These are phyloP conservation scores for Lagopus muta DNA, from an alignment of 2,113 vertebrate species.

Conservation along the genomic window DNA sequence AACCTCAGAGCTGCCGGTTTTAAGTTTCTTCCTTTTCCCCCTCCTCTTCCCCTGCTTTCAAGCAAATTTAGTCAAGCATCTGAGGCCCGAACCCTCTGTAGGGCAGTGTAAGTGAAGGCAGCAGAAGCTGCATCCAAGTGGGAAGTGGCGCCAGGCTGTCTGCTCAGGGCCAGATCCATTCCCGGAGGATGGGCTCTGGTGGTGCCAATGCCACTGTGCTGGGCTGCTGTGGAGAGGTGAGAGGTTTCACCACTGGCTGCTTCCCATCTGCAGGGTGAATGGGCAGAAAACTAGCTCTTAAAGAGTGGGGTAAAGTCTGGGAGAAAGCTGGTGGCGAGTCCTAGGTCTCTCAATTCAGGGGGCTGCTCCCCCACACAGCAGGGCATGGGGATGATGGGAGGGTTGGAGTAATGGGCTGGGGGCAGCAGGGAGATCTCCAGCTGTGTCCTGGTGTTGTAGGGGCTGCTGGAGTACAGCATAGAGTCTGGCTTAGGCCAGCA, in stretches of 20 bases:
- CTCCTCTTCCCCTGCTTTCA: background rate
- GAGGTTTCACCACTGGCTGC: background rate
- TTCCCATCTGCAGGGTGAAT: background rate
- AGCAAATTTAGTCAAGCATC: background rate
- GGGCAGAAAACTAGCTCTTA: background rate
- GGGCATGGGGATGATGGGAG: background rate
- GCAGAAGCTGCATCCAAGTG: background rate
- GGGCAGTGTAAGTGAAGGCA: background rate
- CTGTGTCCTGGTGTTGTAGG: background rate
- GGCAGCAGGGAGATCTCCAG: background rate
- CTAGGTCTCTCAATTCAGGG: background rate
- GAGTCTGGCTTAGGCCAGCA: background rate
- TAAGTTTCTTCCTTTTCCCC: background rate
- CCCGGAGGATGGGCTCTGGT: background rate
- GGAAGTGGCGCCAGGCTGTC: slow-evolving; percentile 33
- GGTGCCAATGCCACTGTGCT: background rate
- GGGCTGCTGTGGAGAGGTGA: accelerated
- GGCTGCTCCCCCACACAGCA: background rate
- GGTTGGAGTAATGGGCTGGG: background rate
- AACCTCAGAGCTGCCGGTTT: background rate
- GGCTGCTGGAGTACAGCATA: background rate
- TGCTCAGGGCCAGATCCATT: background rate
- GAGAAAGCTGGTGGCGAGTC: background rate
- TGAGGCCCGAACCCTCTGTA: background rate
- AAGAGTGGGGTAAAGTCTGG: background rate